Evolutionary conservation across 1,140 invertebrate species (phyloP).

Genomic region (Globodera rostochiensis): DNA sequence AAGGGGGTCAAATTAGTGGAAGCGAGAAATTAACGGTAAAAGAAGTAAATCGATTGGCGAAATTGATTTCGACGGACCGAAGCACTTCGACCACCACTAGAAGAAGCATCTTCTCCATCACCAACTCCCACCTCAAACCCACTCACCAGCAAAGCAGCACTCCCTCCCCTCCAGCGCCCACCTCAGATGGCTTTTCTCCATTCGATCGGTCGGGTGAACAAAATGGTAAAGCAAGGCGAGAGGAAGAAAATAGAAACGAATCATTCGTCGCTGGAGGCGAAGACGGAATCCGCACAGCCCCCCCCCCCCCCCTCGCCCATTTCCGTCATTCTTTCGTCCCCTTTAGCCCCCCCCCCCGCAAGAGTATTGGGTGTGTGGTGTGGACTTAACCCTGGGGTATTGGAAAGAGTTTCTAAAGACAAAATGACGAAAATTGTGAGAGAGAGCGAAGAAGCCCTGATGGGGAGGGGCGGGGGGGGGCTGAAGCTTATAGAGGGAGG

Average conservation of each 20-base stretch:
- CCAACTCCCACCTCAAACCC: too few relatives aligned
- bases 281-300: neutral
- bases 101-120: too few relatives aligned
- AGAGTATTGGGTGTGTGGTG: neutral
- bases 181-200: neutral
- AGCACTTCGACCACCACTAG: neutral
- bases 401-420: conserved; percentile 1
- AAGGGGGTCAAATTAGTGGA: neutral
- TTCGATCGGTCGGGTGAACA: conserved; percentile 2
- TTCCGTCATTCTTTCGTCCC: neutral
- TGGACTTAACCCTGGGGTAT: neutral
- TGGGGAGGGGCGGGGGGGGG: neutral
- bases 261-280: neutral
- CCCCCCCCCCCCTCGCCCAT: neutral
- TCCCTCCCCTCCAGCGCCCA: neutral
- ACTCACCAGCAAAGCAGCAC: neutral
- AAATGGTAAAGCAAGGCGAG: conserved; percentile 10
- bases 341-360: too few relatives aligned
- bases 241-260: neutral
- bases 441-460: neutral
- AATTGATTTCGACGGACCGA: neutral
- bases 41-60: neutral
- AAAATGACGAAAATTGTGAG: conserved; percentile 2
- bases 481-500: neutral
- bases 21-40: neutral